Base-by-base conservation (phyloP, 2,113 vertebrate species). In the Brachyhypopomus occidentalis region DNA sequence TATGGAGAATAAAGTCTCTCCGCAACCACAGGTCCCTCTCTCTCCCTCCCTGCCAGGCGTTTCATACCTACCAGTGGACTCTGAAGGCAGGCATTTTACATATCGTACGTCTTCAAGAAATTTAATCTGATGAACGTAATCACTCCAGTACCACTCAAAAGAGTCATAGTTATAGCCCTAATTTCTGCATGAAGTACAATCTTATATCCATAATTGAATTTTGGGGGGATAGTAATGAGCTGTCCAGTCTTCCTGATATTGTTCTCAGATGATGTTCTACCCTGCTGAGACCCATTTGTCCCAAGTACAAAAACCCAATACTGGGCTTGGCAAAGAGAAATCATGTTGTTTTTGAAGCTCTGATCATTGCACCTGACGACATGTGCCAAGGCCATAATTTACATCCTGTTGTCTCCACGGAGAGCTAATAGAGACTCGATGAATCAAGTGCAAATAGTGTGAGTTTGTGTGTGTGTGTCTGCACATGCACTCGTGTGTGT, bases 151-250 rank as follows among this genome's bases (percentile, higher is more conserved):
- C 14, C 67, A 45, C 75, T 79, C 52, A 52, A 69, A 79, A 66
- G 64, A 79, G 78, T 84, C 72, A 84, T 77, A 78, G 83, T 84
- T 80, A 55, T 64, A 14, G 72, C 27, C 27, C 38, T 62, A 75
- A 62, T 83, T 59, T 69, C 56, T 70, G 12, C 69, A 75, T 79
- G 72, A 83, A 81, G 75, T 70, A 38, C 60, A 77, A 70, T 71
- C 73, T 41, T 64, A 76, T 19, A 9, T 6, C 48, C 17, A 45
- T 70, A 69, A 76, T 76, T 45, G 62, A 81, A 62, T 72, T 69
- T 72, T 55, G 71, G 64, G 71, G 62, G 23, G 77, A 82, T 72
- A 75, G 58, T 27, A 56, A 71, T 84, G 64, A 45, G 66, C 56
- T 71, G 36, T 71, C 38, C 83, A 64, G 70, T 76, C 64, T 84